A percentile compares a stretch with the other conserved stretches of the same genome.
Evolutionary conservation across 2,888 invertebrate species (phyloP).

Genomic region (Diarsia rubi): DNA sequence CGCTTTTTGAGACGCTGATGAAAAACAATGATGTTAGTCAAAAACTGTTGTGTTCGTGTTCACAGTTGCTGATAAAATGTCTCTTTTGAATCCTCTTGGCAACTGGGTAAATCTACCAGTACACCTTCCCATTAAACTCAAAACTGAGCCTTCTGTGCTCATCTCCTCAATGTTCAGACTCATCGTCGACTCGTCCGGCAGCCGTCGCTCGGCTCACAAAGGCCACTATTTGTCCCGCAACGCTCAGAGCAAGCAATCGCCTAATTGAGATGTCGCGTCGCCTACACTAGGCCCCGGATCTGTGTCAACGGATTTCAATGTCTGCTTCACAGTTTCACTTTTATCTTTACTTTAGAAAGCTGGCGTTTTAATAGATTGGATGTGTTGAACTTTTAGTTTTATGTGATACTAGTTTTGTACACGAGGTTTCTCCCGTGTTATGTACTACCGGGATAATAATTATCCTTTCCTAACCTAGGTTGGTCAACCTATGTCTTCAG

Average conservation of each 20-base stretch:
- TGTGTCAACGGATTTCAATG: constrained; percentile 72
- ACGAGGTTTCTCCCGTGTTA: not conserved
- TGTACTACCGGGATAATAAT: no score
- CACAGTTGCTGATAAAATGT: not conserved
- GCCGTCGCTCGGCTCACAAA: constrained; percentile 73
- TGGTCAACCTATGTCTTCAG: not conserved
- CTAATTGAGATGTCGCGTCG: constrained; percentile 83
- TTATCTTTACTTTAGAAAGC: constrained; percentile 30
- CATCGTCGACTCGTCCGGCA: constrained; percentile 62
- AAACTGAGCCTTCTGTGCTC: constrained; percentile 28
- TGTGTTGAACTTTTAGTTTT: constrained; percentile 2
- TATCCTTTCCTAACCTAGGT: not conserved
- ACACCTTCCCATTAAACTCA: not conserved
- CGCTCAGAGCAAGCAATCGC: constrained; percentile 82
- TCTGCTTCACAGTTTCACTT: constrained; percentile 57
- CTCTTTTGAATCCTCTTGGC: not conserved
- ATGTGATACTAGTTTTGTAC: not conserved
- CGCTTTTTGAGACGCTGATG: no score
- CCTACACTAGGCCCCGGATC: constrained; percentile 66
- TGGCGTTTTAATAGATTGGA: constrained; percentile 38
- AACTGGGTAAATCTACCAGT: not conserved
- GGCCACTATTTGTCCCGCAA: constrained; percentile 86
- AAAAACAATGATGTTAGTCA: not conserved
- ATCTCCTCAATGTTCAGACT: constrained; percentile 41
- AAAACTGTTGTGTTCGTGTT: no score